phyloP scores from a whole-genome alignment of 2,888 invertebrate species.

The Diaprepes abbreviatus region DNA sequence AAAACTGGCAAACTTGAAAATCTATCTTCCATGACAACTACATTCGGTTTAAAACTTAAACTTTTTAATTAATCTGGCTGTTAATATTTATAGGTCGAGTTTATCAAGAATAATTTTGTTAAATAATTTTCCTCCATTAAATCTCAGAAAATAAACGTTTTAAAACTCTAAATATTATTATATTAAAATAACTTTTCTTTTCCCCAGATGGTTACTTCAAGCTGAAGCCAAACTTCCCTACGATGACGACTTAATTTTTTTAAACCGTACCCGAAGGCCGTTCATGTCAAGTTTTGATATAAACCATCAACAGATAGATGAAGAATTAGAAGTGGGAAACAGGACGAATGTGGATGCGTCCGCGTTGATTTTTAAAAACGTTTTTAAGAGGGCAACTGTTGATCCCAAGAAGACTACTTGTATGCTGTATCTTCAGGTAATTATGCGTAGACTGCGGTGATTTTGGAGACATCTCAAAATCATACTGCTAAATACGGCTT shows the following conservation, averaged over 20 bases:
- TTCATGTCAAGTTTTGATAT: slow-evolving; percentile 65
- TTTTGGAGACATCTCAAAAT: no score
- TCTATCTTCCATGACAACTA: no score
- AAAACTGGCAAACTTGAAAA: no score
- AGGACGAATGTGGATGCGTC: slow-evolving; percentile 60
- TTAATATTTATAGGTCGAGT: no score
- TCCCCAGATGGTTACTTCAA: slow-evolving; percentile 74
- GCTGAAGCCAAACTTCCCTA: slow-evolving; percentile 70
- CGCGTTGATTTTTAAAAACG: slow-evolving; percentile 72
- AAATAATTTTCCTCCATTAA: no score
- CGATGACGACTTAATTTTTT: slow-evolving; percentile 58
- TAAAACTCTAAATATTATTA: no score
- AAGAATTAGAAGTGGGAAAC: slow-evolving; percentile 60
- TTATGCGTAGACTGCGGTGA: no score
- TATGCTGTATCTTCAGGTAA: slow-evolving; percentile 88
- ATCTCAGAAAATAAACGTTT: no score
- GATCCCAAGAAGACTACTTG: slow-evolving; percentile 94
- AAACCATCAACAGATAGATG: slow-evolving; percentile 64
- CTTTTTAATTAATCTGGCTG: no score
- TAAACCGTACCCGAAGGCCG: slow-evolving; percentile 70
- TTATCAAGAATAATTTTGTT: no score
- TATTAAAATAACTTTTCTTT: slow-evolving; percentile 36
- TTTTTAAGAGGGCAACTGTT: slow-evolving; percentile 78
- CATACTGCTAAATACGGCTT: no score
- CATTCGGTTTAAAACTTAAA: no score